A percentile compares a stretch with the other conserved stretches of the same genome.
Conservation (phyloP, 2,888 invertebrate genomes). For the Dicyrtoma fusca region DNA sequence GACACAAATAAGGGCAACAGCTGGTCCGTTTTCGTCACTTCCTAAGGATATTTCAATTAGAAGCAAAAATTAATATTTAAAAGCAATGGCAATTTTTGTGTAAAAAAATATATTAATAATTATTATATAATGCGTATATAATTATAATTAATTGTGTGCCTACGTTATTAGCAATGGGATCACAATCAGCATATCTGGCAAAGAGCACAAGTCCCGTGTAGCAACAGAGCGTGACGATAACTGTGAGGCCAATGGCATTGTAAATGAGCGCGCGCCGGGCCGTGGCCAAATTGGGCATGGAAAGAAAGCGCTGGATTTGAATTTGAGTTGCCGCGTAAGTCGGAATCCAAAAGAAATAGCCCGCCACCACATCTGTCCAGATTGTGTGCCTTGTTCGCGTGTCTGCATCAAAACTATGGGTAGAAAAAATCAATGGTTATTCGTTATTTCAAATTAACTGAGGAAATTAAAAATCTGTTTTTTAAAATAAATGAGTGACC, state of each 20-base stretch:
- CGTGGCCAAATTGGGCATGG: constrained; percentile 38
- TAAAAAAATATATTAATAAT: too few relatives aligned
- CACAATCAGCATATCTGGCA: constrained; percentile 41
- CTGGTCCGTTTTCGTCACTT: constrained; percentile 56
- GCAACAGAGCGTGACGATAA: constrained; percentile 57
- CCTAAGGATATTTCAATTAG: too few relatives aligned
- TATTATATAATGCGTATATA: too few relatives aligned
- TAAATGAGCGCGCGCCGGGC: constrained; percentile 28
- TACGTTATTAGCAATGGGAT: constrained; percentile 36
- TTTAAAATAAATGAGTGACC: too few relatives aligned
- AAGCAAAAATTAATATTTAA: too few relatives aligned
- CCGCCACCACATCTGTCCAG: constrained; percentile 36
- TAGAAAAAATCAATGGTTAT: too few relatives aligned
- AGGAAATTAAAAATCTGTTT: too few relatives aligned
- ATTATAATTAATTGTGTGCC: too few relatives aligned
- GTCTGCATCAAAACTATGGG: constrained; percentile 38
- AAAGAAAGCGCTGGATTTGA: constrained; percentile 43
- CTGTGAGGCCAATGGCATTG: constrained; percentile 60
- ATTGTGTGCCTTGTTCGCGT: constrained; percentile 37
- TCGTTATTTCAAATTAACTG: too few relatives aligned
- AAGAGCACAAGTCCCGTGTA: constrained; percentile 41
- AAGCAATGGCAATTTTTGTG: too few relatives aligned
- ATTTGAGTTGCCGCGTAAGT: constrained; percentile 43
- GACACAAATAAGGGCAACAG: constrained; percentile 63
- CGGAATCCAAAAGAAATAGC: constrained; percentile 37